A percentile compares a stretch with the other conserved stretches of the same genome.
Evolutionary conservation across 2,797 vertebrate species (phyloP).

Genomic region (Macroramphosus scolopax): DNA sequence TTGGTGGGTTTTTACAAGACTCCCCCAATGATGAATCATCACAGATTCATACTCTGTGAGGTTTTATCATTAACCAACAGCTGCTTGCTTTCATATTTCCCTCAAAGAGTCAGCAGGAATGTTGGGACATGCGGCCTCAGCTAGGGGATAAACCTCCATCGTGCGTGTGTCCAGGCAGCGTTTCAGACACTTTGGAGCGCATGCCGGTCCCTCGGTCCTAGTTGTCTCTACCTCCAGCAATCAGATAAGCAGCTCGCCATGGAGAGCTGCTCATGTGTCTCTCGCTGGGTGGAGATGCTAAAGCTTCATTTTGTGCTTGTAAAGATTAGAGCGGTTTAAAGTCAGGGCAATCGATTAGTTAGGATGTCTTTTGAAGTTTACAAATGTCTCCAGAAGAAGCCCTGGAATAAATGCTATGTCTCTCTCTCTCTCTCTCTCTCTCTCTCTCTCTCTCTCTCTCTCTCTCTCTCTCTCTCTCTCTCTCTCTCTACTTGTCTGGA

Average conservation of each 20-base stretch:
- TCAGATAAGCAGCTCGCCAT: constrained; percentile 30
- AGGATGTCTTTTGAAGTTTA: constrained; percentile 39
- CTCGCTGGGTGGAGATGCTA: constrained; percentile 14
- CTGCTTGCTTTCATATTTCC: constrained; percentile 21
- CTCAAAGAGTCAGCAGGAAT: constrained; percentile 19
- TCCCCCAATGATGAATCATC: constrained; percentile 22
- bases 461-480: too few species aligned
- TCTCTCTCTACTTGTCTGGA: background rate
- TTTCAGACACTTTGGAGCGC: constrained; percentile 23
- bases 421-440: background rate
- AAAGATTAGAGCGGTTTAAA: constrained; percentile 28
- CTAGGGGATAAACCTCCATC: constrained; percentile 2
- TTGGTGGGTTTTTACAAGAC: constrained; percentile 14
- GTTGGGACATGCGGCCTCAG: constrained; percentile 21
- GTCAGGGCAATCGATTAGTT: constrained; percentile 24
- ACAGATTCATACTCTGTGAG: constrained; percentile 17
- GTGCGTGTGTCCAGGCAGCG: constrained; percentile 14
- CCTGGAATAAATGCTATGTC: constrained; percentile 29
- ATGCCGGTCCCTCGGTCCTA: constrained; percentile 27
- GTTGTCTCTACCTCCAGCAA: constrained; percentile 18
- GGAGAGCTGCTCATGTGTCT: constrained; percentile 12
- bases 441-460: too few species aligned
- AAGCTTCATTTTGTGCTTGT: constrained; percentile 29
- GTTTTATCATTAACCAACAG: constrained; percentile 16
- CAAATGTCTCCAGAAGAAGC: constrained; percentile 37